Conservation (phyloP, 2,888 invertebrate species). For the Euphydryas editha region DNA sequence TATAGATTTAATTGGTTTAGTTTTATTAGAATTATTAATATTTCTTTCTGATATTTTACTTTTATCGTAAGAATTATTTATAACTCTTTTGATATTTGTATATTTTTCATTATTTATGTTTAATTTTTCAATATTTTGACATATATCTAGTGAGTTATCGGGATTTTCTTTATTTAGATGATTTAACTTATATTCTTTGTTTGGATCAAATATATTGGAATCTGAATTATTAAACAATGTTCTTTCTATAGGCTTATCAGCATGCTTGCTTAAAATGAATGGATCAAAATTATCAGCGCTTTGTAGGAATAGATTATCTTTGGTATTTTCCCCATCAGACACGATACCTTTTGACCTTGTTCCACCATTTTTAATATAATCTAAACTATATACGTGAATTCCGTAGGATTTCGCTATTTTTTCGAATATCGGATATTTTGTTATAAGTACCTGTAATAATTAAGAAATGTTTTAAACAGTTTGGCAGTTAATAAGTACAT, state of each 20-base stretch:
- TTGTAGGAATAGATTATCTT: slow-evolving; percentile 29
- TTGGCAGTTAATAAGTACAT: too few species aligned
- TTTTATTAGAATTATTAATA: background rate
- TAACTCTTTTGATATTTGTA: background rate
- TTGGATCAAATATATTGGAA: background rate
- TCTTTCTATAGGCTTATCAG: background rate
- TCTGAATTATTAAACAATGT: background rate
- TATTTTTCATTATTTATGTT: background rate
- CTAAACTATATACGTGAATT: slow-evolving; percentile 26
- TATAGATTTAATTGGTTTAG: background rate
- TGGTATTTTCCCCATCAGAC: background rate
- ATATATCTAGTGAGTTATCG: slow-evolving; percentile 1
- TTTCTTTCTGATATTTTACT: background rate
- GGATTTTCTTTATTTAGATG: background rate
- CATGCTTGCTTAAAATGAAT: slow-evolving; percentile 11
- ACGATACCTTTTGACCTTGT: background rate
- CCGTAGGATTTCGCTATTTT: slow-evolving; percentile 11
- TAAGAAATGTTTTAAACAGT: background rate
- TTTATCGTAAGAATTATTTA: background rate
- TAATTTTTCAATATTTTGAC: background rate
- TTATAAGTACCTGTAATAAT: slow-evolving; percentile 33
- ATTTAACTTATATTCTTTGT: background rate
- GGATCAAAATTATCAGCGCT: slow-evolving; percentile 18
- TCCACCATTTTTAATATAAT: slow-evolving; percentile 19
- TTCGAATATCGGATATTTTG: slow-evolving; percentile 22